Base-by-base conservation (phyloP, 2,113 vertebrate species). In the Neofelis nebulosa region DNA sequence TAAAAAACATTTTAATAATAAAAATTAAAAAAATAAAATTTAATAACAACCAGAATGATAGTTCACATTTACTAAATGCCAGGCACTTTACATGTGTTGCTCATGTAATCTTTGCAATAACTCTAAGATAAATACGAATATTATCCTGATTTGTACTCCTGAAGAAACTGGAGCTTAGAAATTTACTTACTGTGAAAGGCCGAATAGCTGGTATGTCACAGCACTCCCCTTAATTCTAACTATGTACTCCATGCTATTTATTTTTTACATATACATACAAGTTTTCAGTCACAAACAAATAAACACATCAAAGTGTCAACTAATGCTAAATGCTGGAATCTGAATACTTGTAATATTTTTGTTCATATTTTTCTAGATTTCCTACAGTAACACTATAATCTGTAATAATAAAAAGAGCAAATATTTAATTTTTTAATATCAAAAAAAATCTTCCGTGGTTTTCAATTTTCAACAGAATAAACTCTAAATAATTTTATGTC, bases 301-400 rank as follows among this genome's bases (percentile, higher is more conserved):
- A 87, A 89, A 85, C 8, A 79, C 25, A 33, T 86, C 38, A 85
- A 71, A 86, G 63, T 91, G n/a, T 19, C 50, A 86, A 19, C 36
- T 96, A 83, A 78, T 83, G 50, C 25, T 94, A 89, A 97, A 89
- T 97, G 29, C 8, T 97, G 57, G 23, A 80, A 61, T 92, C 65
- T 92, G 73, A 69, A 29, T 90, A 74, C 66, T 69, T 83, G 15
- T 79, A 5, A 61, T 95, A 38, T 69, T 93, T 83, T 88, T 94
- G 63, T 84, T 73, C 82, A 57, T 87, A 13, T 73, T 81, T 79
- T 93, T 86, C 55, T 55, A 0, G 88, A 57, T 85, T 89, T 92
- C 65, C 41, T 93, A 23, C 18, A 92, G 1, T 78, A 48, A 84
- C n/a, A 52, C 6, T 90, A 11, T 78, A 76, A 96, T 36, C 23